phyloP scores from a whole-genome alignment of 2,888 invertebrate genomes.

The Seira sanloemensis region DNA sequence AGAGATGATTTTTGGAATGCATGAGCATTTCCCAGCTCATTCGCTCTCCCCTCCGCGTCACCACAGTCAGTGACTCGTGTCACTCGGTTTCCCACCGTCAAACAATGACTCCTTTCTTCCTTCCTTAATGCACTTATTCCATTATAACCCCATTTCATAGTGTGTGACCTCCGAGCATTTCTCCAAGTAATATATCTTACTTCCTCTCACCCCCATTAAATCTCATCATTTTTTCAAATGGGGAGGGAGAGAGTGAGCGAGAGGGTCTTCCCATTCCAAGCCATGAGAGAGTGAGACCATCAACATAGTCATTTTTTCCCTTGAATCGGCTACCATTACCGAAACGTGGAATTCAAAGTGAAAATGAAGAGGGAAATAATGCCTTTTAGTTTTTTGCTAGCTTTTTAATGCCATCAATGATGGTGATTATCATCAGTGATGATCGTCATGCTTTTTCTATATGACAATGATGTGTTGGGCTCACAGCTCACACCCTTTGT shows the following conservation, averaged over 20 bases:
- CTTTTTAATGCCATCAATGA: neutral
- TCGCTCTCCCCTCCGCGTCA: constrained; percentile 41
- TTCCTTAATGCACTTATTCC: constrained; percentile 73
- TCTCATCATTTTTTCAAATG: constrained; percentile 69
- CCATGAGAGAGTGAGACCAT: neutral
- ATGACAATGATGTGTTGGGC: constrained; percentile 11
- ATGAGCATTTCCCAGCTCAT: neutral
- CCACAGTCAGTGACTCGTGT: constrained; percentile 73
- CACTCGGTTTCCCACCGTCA: constrained; percentile 73
- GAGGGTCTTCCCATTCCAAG: constrained; percentile 17
- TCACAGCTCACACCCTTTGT: constrained; percentile 35
- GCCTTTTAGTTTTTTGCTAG: constrained; percentile 21
- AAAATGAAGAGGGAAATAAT: neutral
- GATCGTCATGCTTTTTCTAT: neutral
- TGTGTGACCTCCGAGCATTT: constrained; percentile 69
- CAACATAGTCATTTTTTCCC: constrained; percentile 23
- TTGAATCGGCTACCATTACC: constrained; percentile 3
- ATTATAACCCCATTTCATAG: constrained; percentile 73
- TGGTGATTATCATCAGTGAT: neutral
- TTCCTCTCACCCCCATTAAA: constrained; percentile 72
- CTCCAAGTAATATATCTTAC: constrained; percentile 66
- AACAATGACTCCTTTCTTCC: constrained; percentile 68
- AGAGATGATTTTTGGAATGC: neutral
- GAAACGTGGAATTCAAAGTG: neutral
- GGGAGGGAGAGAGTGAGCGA: constrained; percentile 23